phyloP scores from a whole-genome alignment of 2,113 vertebrate species.

The Emydocephalus ijimae region DNA sequence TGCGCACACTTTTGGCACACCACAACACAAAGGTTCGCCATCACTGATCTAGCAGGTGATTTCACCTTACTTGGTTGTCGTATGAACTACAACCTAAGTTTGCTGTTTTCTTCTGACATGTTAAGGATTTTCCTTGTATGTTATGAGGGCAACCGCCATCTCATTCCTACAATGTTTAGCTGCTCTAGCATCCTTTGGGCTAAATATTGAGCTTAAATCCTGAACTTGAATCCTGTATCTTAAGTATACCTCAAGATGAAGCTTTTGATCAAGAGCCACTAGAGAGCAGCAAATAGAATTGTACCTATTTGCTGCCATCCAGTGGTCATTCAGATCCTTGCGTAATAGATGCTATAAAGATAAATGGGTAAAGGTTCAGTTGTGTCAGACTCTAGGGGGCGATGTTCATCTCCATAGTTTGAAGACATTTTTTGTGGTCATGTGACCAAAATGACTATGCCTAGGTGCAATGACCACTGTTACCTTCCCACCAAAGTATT shows the following conservation, averaged over 20 bases:
- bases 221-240: no score
- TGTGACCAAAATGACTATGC: neutral
- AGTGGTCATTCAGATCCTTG: neutral
- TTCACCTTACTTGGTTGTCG: no score
- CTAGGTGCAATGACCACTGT: neutral
- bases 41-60: no score
- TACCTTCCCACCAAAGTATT: neutral
- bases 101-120: no score
- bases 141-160: no score
- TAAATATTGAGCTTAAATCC: neutral
- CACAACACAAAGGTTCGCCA: no score
- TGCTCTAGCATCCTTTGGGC: neutral
- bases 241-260: neutral
- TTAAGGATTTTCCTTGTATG: no score
- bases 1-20: no score
- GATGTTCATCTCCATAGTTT: neutral
- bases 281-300: neutral
- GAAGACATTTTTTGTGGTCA: neutral
- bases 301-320: neutral
- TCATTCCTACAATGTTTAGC: neutral
- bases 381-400: neutral
- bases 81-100: neutral
- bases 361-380: neutral
- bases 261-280: neutral
- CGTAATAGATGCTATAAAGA: neutral